Evolutionary conservation across 2,113 vertebrate genomes (phyloP).

Genomic region (Ciconia stormi): DNA sequence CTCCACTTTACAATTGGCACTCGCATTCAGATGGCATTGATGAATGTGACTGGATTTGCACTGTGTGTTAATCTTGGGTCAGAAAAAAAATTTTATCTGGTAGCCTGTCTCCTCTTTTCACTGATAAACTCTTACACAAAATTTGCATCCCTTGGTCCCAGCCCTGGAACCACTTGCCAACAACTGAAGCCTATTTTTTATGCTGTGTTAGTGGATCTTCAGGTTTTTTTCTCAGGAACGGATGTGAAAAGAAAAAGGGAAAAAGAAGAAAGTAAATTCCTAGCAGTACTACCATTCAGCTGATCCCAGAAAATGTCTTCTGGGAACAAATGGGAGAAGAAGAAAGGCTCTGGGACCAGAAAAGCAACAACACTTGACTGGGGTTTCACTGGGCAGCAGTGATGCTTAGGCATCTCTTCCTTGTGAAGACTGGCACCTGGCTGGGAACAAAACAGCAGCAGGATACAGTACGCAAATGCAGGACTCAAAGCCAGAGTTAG

Average conservation of each 20-base stretch:
- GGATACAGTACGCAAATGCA: not conserved
- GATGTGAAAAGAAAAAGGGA: not conserved
- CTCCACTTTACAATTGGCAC: not conserved
- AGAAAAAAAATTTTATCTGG: not conserved
- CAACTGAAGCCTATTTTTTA: not conserved
- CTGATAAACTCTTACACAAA: not conserved
- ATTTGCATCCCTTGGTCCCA: not conserved
- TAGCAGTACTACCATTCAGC: not conserved
- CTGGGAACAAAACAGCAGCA: not conserved
- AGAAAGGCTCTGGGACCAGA: not conserved
- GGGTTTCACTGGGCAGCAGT: not conserved
- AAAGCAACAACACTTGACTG: not conserved
- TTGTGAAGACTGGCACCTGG: not conserved
- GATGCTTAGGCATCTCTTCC: not conserved
- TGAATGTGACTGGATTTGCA: not conserved
- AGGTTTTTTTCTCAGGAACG: not conserved
- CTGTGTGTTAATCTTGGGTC: accelerated
- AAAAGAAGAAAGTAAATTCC: not conserved
- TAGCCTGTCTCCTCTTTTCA: not conserved
- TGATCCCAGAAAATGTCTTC: not conserved
- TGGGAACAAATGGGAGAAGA: not conserved
- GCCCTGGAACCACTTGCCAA: not conserved
- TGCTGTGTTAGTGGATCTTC: not conserved
- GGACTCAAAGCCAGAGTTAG: not conserved
- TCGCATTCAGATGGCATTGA: not conserved